These are phyloP conservation scores for Merops nubicus DNA, from an alignment of 2,113 vertebrate species.

Conservation along the genomic window DNA sequence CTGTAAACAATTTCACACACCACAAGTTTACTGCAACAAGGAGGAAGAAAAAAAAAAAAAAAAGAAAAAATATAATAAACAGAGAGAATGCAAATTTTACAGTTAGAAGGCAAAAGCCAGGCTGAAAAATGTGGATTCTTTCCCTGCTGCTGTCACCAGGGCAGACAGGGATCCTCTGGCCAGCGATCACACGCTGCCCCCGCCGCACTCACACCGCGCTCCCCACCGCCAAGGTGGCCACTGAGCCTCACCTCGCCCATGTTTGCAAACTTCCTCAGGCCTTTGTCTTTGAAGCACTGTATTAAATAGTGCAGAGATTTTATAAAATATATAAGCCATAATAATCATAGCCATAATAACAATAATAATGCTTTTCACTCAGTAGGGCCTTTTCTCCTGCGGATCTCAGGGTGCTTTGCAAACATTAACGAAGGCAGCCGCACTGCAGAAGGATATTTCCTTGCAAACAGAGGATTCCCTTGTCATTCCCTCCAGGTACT, in stretches of 20 bases:
- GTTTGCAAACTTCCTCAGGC: conserved; percentile 43
- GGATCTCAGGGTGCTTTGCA: not conserved
- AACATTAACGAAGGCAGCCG: not conserved
- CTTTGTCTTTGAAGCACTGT: conserved; percentile 12
- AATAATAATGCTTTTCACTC: conserved; percentile 29
- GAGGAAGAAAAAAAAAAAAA: fast-evolving
- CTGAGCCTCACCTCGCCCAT: not conserved
- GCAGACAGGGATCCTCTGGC: not conserved
- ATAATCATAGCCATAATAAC: conserved; percentile 33
- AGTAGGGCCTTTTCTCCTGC: not conserved
- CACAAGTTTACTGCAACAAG: not conserved
- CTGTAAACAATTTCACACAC: not conserved
- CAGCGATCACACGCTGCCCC: not conserved
- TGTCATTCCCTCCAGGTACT: not conserved
- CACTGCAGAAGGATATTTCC: not conserved
- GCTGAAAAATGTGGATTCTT: not conserved
- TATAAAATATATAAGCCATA: not conserved
- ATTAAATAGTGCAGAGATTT: not conserved
- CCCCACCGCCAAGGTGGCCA: not conserved
- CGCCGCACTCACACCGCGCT: fast-evolving
- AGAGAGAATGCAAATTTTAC: not conserved
- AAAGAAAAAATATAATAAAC: not conserved
- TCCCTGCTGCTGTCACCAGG: not conserved
- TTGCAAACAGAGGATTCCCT: not conserved
- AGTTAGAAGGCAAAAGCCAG: not conserved